phyloP scores from a whole-genome alignment of 2,888 invertebrate species.

The Conchocele bisecta region DNA sequence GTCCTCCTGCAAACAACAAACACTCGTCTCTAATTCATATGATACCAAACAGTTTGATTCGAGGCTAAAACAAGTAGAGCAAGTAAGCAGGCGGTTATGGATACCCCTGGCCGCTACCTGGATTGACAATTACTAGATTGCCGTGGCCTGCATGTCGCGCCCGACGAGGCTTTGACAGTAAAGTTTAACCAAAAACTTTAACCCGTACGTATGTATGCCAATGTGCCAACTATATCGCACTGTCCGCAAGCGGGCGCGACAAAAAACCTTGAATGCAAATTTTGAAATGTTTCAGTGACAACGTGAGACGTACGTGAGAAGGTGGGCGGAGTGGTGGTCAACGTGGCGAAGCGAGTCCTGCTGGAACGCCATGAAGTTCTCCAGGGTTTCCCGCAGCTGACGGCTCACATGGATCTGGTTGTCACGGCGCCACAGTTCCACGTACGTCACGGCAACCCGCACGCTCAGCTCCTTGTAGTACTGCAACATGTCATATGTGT shows the following conservation, averaged over 20 bases:
- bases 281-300: too few species aligned
- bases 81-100: too few species aligned
- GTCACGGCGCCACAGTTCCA: slow-evolving; percentile 97
- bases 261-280: too few species aligned
- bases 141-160: too few species aligned
- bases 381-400: slow-evolving; percentile 94
- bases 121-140: too few species aligned
- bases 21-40: neutral
- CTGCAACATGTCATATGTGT: slow-evolving; percentile 86
- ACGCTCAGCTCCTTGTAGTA: slow-evolving; percentile 97
- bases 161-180: too few species aligned
- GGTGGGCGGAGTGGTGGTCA: slow-evolving; percentile 94
- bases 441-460: slow-evolving; percentile 96
- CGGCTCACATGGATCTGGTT: slow-evolving; percentile 92
- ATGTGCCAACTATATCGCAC: too few species aligned
- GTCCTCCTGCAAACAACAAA: slow-evolving; percentile 60
- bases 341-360: slow-evolving; percentile 92
- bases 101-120: too few species aligned
- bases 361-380: slow-evolving; percentile 96
- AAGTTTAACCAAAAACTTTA: too few species aligned
- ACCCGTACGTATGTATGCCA: too few species aligned
- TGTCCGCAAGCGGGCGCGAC: too few species aligned
- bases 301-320: slow-evolving; percentile 90
- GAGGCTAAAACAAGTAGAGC: too few species aligned
- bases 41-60: slow-evolving; percentile 5